Conservation (phyloP, 2,113 vertebrate genomes). For the Lampris incognitus region DNA sequence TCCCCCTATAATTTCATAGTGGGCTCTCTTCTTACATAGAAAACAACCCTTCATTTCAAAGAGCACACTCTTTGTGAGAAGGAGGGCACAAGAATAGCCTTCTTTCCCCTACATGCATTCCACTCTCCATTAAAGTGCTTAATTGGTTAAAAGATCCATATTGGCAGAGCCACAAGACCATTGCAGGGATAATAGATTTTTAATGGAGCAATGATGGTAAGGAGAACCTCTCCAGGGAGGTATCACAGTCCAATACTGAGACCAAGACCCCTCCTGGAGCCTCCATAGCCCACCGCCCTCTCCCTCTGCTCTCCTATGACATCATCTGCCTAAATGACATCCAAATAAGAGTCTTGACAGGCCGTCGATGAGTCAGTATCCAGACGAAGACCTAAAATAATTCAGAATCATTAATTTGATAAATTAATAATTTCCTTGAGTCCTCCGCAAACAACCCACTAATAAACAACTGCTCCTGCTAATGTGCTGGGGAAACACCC, state of each 20-base stretch:
- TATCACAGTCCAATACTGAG: conserved; percentile 70
- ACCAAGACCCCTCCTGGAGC: conserved; percentile 66
- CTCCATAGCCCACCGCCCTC: conserved; percentile 53
- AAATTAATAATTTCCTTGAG: not conserved
- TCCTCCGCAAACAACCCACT: not conserved
- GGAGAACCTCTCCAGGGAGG: conserved; percentile 78
- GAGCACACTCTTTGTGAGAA: conserved; percentile 4
- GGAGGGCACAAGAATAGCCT: conserved; percentile 14
- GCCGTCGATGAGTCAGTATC: conserved; percentile 20
- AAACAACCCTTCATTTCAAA: conserved; percentile 8
- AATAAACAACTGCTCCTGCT: conserved; percentile 1
- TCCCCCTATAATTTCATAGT: not conserved
- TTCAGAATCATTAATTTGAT: conserved; percentile 5
- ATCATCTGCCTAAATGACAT: conserved; percentile 66
- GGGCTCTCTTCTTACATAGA: not conserved
- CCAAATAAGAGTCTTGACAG: conserved; percentile 54
- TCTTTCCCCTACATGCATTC: conserved; percentile 42
- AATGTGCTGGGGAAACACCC: not conserved
- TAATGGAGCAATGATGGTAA: conserved; percentile 80
- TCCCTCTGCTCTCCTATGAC: conserved; percentile 66
- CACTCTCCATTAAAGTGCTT: conserved; percentile 65
- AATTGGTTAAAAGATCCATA: conserved; percentile 80
- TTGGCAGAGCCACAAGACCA: conserved; percentile 70
- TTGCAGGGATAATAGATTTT: conserved; percentile 82
- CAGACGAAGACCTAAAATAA: not conserved